Percentiles rank a stretch among this genome's conserved stretches.
Evolutionary conservation across 2,888 invertebrate species (phyloP).

Genomic region (Synergus itoensis): DNA sequence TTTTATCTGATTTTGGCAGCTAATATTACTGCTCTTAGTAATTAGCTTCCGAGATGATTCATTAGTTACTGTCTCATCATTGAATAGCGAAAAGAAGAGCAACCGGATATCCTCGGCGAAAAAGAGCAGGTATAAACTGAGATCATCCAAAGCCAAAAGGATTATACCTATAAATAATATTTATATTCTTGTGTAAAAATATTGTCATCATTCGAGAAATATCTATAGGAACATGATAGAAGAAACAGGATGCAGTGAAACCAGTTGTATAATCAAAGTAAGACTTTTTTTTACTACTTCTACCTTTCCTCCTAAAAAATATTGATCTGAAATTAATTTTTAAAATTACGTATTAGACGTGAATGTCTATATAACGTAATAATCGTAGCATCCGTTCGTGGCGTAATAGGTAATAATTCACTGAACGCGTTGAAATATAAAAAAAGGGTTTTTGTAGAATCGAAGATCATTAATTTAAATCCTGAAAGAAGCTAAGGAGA

Average conservation of each 20-base stretch:
- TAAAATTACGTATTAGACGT: constrained; percentile 22
- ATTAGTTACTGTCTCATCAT: constrained; percentile 37
- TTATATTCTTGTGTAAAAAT: too few relatives aligned
- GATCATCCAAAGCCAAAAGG: constrained; percentile 2
- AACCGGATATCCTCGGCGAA: constrained; percentile 30
- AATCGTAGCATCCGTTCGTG: constrained; percentile 10
- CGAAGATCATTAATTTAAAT: constrained; percentile 47
- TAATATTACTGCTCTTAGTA: constrained; percentile 26
- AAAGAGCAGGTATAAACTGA: constrained; percentile 17
- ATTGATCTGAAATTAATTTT: constrained; percentile 19
- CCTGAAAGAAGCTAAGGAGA: constrained; percentile 42
- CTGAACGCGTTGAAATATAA: constrained; percentile 24
- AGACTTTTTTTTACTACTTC: neutral
- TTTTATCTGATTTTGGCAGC: constrained; percentile 23
- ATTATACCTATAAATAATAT: neutral
- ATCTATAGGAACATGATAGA: too few relatives aligned
- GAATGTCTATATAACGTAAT: constrained; percentile 5
- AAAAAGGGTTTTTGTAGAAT: constrained; percentile 17
- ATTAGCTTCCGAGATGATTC: constrained; percentile 39
- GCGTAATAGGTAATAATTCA: constrained; percentile 30
- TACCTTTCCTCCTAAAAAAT: constrained; percentile 1
- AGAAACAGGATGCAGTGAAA: too few relatives aligned
- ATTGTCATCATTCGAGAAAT: too few relatives aligned
- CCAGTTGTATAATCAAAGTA: neutral
- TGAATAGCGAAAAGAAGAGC: neutral